These are phyloP conservation scores for Drosophila birchii DNA, from an alignment of 2,888 invertebrate genomes.

Conservation along the genomic window DNA sequence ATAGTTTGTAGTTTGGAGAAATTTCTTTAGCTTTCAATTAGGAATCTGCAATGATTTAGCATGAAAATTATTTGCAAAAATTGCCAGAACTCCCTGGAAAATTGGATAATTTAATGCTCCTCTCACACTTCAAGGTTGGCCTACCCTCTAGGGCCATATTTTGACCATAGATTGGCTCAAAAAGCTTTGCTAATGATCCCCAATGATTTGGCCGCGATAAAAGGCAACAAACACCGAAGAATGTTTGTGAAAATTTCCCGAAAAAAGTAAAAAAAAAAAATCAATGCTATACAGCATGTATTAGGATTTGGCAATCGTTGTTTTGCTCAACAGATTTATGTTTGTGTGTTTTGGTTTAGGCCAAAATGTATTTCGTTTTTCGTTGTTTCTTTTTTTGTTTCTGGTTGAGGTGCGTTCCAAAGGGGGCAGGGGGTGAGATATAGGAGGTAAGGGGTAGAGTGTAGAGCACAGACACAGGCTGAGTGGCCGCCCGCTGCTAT, in stretches of 20 bases:
- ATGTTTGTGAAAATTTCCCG: slow-evolving; percentile 19
- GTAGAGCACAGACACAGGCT: slow-evolving; percentile 36
- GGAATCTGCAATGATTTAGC: not conserved
- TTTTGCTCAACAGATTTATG: slow-evolving; percentile 63
- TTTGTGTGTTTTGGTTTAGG: slow-evolving; percentile 51
- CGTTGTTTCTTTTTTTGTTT: not conserved
- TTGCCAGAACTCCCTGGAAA: not conserved
- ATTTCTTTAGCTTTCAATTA: not conserved
- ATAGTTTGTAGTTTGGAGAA: no score
- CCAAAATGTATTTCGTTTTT: slow-evolving; percentile 17
- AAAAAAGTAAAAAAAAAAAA: slow-evolving; percentile 24
- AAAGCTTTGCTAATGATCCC: slow-evolving; percentile 32
- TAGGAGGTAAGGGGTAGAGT: not conserved
- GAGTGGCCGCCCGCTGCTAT: slow-evolving; percentile 67
- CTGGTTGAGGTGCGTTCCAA: slow-evolving; percentile 22
- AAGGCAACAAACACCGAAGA: slow-evolving; percentile 17
- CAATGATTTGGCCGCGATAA: slow-evolving; percentile 12
- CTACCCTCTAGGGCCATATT: slow-evolving; percentile 10
- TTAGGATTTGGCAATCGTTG: slow-evolving; percentile 37
- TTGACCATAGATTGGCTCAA: slow-evolving; percentile 4
- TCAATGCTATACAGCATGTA: slow-evolving; percentile 18
- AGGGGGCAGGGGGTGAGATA: slow-evolving; percentile 1
- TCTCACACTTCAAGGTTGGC: slow-evolving; percentile 53
- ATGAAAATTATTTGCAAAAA: not conserved
- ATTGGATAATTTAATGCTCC: not conserved